phyloP scores from a whole-genome alignment of 2,113 vertebrate species.

The Notothenia coriiceps region DNA sequence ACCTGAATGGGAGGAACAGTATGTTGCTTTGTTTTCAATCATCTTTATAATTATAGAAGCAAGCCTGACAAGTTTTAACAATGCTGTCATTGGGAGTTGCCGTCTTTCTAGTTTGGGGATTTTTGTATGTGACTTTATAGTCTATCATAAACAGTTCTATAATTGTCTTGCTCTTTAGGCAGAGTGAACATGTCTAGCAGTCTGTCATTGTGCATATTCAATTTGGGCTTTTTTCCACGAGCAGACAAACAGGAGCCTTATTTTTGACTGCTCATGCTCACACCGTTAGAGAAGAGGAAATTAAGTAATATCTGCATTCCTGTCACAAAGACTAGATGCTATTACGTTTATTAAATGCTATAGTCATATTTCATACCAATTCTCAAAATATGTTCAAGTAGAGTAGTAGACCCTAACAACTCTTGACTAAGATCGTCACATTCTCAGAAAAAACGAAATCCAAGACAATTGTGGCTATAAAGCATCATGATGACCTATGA shows the following conservation, averaged over 20 bases:
- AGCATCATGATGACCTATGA: not conserved
- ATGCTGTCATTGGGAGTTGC: slow-evolving; percentile 17
- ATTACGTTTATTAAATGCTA: not conserved
- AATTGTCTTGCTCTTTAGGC: not conserved
- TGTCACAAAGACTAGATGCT: not conserved
- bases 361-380: not conserved
- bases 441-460: not conserved
- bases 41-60: slow-evolving; percentile 28
- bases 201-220: not conserved
- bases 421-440: not conserved
- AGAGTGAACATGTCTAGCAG: not conserved
- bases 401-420: not conserved
- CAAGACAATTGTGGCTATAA: not conserved
- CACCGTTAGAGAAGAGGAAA: not conserved
- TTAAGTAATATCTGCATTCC: not conserved
- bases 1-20: slow-evolving; percentile 5
- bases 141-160: not conserved
- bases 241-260: slow-evolving; percentile 5
- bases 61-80: slow-evolving; percentile 36
- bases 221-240: not conserved
- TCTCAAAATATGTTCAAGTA: not conserved
- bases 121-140: not conserved
- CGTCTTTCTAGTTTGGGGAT: not conserved
- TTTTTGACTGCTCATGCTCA: no score
- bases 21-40: not conserved